Percentiles rank a stretch among this genome's conserved stretches.
Evolutionary conservation across 1,140 invertebrate species (phyloP).

Genomic region (Chrysoperla carnea): DNA sequence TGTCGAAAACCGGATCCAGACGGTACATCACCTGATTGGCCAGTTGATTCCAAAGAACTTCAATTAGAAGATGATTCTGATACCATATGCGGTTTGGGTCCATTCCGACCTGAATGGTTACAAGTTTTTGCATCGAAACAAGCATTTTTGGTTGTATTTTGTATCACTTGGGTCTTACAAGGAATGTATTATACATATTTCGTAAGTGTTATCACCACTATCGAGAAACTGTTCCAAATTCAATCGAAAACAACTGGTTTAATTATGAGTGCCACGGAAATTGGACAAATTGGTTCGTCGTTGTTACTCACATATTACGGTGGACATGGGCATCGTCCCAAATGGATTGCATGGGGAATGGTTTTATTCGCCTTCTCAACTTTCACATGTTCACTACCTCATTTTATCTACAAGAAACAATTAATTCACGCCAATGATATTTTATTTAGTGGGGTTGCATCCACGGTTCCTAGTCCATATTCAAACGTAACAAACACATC

Average conservation of each 20-base stretch:
- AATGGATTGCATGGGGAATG: constrained; percentile 91
- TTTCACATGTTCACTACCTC: constrained; percentile 70
- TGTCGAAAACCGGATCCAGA: neutral
- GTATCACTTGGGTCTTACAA: constrained; percentile 75
- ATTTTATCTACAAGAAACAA: constrained; percentile 60
- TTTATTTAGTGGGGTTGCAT: constrained; percentile 24
- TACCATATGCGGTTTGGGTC: constrained; percentile 48
- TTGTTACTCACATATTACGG: constrained; percentile 85
- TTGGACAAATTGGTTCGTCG: constrained; percentile 82
- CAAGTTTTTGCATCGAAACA: constrained; percentile 73
- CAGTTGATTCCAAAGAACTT: constrained; percentile 12
- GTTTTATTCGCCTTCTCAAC: constrained; percentile 73
- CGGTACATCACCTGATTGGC: neutral
- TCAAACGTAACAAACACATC: constrained; percentile 14
- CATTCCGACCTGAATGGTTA: constrained; percentile 47
- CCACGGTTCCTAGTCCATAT: constrained; percentile 7
- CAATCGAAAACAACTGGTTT: constrained; percentile 88
- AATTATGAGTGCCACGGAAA: constrained; percentile 84
- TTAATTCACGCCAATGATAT: constrained; percentile 44
- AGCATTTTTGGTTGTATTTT: constrained; percentile 73
- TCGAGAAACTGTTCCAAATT: constrained; percentile 91
- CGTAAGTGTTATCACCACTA: constrained; percentile 89
- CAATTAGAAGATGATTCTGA: constrained; percentile 22
- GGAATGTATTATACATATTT: constrained; percentile 94
- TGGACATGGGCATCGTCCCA: constrained; percentile 82